Evolutionary conservation across 1,140 invertebrate genomes (phyloP).

Genomic region (Halictus rubicundus): DNA sequence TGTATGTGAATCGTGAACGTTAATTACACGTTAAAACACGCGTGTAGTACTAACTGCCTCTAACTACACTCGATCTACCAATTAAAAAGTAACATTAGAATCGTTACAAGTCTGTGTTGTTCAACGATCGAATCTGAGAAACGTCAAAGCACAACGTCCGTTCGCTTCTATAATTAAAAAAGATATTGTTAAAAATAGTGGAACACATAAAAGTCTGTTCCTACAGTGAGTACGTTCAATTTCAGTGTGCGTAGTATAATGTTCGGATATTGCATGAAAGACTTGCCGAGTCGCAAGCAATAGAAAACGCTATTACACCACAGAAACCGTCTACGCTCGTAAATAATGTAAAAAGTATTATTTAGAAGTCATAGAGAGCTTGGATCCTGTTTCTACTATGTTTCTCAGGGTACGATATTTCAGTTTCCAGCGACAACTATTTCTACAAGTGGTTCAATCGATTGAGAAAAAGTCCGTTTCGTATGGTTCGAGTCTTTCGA

Average conservation of each 20-base stretch:
- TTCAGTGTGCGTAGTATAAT: slow-evolving; percentile 33
- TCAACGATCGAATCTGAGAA: not conserved
- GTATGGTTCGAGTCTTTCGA: not conserved
- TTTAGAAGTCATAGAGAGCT: slow-evolving; percentile 33
- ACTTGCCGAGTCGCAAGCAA: slow-evolving; percentile 1
- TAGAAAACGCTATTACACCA: slow-evolving; percentile 9
- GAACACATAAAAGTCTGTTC: slow-evolving; percentile 22
- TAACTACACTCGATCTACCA: not conserved
- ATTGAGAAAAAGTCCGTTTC: slow-evolving; percentile 11
- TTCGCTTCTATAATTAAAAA: not conserved
- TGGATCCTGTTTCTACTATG: not conserved
- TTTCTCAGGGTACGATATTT: not conserved
- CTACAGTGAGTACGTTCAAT: slow-evolving; percentile 26
- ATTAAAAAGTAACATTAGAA: slow-evolving; percentile 1
- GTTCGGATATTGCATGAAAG: not conserved
- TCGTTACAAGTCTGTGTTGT: not conserved
- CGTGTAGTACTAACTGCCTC: slow-evolving; percentile 1
- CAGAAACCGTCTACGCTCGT: not conserved
- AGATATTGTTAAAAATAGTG: not conserved
- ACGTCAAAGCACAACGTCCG: not conserved
- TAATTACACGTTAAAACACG: slow-evolving; percentile 2
- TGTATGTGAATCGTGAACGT: slow-evolving; percentile 25
- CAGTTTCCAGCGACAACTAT: slow-evolving; percentile 7
- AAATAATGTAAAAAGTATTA: slow-evolving; percentile 36
- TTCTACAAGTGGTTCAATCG: slow-evolving; percentile 3